Evolutionary conservation across 2,113 vertebrate species (phyloP).

Genomic region (Tychaedon coryphoeus): DNA sequence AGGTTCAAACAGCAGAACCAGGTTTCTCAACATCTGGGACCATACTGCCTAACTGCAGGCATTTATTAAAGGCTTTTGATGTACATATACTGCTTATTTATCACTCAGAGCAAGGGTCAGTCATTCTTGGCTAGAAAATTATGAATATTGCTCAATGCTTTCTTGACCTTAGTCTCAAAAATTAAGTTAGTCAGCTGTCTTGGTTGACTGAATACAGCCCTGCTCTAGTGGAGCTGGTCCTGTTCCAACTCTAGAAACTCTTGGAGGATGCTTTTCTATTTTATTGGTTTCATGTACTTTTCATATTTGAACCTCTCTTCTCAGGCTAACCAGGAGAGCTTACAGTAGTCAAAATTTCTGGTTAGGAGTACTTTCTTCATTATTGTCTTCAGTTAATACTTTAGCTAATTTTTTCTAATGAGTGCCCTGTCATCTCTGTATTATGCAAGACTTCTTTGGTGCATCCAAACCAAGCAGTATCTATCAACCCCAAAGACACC

Average conservation of each 20-base stretch:
- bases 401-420: conserved; percentile 27
- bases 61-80: not conserved
- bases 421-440: not conserved
- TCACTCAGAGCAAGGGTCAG: not conserved
- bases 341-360: not conserved
- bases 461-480: conserved; percentile 17
- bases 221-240: not conserved
- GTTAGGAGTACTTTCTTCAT: not conserved
- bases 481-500: not conserved
- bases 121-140: not conserved
- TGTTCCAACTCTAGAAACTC: not conserved
- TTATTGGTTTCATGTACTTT: not conserved
- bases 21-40: not conserved
- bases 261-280: not conserved
- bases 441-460: not conserved
- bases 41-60: not conserved
- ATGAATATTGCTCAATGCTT: not conserved
- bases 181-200: not conserved
- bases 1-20: not conserved
- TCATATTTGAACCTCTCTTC: not conserved
- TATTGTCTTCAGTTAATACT: not conserved
- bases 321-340: not conserved
- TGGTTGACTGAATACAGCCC: not conserved
- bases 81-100: not conserved
- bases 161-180: conserved; percentile 19